Conservation (phyloP, 2,888 invertebrate genomes). For the Eulithis prunata region DNA sequence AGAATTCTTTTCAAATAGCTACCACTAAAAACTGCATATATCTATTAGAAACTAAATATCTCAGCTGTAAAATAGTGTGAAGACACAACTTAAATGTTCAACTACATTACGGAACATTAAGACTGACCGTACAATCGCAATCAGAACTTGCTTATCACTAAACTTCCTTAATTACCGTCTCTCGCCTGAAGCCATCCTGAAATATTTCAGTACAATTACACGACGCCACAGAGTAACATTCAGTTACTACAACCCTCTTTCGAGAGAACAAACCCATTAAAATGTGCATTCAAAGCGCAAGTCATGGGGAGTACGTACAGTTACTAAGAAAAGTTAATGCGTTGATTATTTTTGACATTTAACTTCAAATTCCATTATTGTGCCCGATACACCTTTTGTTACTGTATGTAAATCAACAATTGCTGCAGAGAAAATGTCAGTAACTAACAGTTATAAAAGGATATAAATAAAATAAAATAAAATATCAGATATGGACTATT, state of each 20-base stretch:
- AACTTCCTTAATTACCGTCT: constrained; percentile 31
- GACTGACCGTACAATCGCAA: constrained; percentile 29
- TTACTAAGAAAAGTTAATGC: constrained; percentile 14
- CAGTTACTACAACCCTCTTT: constrained; percentile 48
- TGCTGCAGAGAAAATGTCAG: too few relatives aligned
- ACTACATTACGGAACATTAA: constrained; percentile 4
- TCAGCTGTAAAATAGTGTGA: too few relatives aligned
- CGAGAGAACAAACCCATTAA: constrained; percentile 69
- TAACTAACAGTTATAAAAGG: too few relatives aligned
- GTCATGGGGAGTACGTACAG: constrained; percentile 62
- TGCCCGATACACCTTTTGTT: too few relatives aligned
- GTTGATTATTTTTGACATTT: neutral
- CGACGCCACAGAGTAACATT: constrained; percentile 24
- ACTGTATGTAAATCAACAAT: too few relatives aligned
- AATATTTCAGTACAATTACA: constrained; percentile 61
- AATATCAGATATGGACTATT: too few relatives aligned
- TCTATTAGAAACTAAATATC: too few relatives aligned
- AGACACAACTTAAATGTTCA: neutral
- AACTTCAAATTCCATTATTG: neutral
- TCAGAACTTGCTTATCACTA: constrained; percentile 28
- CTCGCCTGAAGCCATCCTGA: constrained; percentile 28
- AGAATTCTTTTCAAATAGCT: too few relatives aligned
- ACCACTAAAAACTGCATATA: too few relatives aligned
- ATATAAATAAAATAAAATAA: too few relatives aligned
- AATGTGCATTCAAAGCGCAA: constrained; percentile 79